Conservation (phyloP, 1,140 invertebrate species). For the Neodiprion fabricii region DNA sequence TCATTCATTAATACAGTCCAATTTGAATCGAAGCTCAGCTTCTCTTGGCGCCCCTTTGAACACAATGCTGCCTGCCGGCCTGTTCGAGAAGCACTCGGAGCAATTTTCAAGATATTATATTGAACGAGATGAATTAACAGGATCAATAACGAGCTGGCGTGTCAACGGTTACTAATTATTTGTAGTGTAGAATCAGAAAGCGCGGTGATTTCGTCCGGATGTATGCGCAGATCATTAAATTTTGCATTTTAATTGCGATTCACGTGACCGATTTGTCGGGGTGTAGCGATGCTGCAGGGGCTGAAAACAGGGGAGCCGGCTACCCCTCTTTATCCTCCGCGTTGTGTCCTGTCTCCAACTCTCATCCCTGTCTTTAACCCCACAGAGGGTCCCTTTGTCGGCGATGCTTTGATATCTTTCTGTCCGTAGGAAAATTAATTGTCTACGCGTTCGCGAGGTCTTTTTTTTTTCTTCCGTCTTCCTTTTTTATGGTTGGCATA, state of each 20-base stretch:
- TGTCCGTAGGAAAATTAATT: slow-evolving; percentile 33
- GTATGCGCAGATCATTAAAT: slow-evolving; percentile 33
- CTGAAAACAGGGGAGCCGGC: slow-evolving; percentile 5
- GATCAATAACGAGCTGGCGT: neutral
- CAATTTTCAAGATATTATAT: neutral
- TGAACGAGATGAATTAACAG: neutral
- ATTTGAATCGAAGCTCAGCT: no score
- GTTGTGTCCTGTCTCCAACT: neutral
- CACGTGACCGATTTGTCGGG: slow-evolving; percentile 23
- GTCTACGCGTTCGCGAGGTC: slow-evolving; percentile 20
- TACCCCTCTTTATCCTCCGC: slow-evolving; percentile 8
- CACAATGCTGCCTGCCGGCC: no score
- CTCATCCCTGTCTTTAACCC: neutral
- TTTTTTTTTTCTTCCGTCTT: neutral
- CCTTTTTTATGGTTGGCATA: slow-evolving; percentile 28
- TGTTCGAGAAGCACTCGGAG: no score
- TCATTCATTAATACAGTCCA: no score
- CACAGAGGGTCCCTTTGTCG: slow-evolving; percentile 1
- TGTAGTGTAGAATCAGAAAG: slow-evolving; percentile 5
- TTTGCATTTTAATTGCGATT: slow-evolving; percentile 44
- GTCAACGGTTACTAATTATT: neutral
- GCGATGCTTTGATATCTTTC: slow-evolving; percentile 26
- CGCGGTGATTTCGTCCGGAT: neutral
- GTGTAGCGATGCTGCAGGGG: slow-evolving; percentile 41
- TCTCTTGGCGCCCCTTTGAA: no score